Percentiles rank a stretch among this genome's conserved stretches.
These are phyloP conservation scores for Andricus curvator DNA, from an alignment of 2,888 invertebrate species.

Conservation along the genomic window DNA sequence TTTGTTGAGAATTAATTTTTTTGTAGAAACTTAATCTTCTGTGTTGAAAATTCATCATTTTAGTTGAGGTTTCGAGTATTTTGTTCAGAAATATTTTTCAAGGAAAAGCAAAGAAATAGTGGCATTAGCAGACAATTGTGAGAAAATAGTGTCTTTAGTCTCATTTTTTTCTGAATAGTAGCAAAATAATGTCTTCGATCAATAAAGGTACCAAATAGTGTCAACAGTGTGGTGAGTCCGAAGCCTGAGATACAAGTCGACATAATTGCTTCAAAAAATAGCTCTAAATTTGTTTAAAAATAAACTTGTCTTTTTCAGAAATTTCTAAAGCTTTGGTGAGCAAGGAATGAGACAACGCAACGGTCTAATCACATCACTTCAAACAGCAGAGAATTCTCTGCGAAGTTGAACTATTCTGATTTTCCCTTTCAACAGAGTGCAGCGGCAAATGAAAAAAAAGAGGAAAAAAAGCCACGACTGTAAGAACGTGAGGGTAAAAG, in stretches of 20 bases:
- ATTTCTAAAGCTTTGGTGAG: constrained; percentile 14
- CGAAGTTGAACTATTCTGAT: constrained; percentile 13
- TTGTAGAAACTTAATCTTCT: no score
- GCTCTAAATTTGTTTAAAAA: background rate
- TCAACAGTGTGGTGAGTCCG: no score
- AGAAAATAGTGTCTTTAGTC: no score
- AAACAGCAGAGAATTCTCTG: constrained; percentile 6
- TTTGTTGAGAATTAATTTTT: no score
- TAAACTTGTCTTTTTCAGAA: background rate
- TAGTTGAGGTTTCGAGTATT: no score
- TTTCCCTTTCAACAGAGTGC: constrained; percentile 6
- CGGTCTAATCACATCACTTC: background rate
- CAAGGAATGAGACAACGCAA: background rate
- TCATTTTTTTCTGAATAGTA: no score
- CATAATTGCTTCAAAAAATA: background rate
- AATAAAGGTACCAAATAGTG: no score
- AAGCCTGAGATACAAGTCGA: background rate
- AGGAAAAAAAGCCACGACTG: background rate
- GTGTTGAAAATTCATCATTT: no score
- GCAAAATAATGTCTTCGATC: no score
- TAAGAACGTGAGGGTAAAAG: constrained; percentile 17
- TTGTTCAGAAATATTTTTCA: no score
- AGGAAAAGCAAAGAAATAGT: no score
- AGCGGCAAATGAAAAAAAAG: background rate
- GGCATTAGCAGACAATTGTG: no score